These are phyloP conservation scores for Taenioides sp. DNA, from an alignment of 2,797 vertebrate genomes.

Conservation along the genomic window DNA sequence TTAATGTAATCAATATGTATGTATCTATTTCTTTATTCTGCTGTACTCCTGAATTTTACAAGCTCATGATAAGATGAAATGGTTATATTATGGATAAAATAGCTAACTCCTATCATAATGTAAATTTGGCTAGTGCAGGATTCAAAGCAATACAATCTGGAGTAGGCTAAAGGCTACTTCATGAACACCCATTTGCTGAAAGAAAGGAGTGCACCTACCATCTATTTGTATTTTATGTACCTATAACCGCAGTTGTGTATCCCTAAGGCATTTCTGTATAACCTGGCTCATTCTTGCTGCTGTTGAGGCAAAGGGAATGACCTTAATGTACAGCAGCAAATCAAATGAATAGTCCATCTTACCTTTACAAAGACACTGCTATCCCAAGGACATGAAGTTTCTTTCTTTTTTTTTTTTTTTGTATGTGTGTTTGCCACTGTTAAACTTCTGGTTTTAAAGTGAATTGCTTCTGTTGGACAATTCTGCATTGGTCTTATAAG, in stretches of 20 bases:
- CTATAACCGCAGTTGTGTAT: not conserved
- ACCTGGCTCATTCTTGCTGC: not conserved
- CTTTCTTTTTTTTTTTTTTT: not conserved
- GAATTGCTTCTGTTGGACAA: not conserved
- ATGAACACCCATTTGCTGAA: not conserved
- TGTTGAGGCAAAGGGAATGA: not conserved
- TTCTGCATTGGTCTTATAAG: too few species aligned
- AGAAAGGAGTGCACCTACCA: not conserved
- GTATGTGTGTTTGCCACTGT: not conserved
- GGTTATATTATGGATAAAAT: not conserved
- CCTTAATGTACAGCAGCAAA: not conserved
- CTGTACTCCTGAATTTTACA: too few species aligned
- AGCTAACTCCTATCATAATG: not conserved
- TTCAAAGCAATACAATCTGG: not conserved
- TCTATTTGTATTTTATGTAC: not conserved
- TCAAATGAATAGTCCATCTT: not conserved
- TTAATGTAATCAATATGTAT: not conserved
- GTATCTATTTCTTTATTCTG: not conserved
- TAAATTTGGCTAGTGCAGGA: not conserved
- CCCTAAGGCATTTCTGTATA: not conserved
- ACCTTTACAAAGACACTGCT: not conserved
- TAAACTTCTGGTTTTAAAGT: not conserved
- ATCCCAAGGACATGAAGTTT: not conserved
- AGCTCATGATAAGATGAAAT: too few species aligned
- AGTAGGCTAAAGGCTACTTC: not conserved